Percentiles rank a stretch among this genome's conserved stretches.
Conservation (phyloP, 2,888 invertebrate species). For the Atrina japonica region DNA sequence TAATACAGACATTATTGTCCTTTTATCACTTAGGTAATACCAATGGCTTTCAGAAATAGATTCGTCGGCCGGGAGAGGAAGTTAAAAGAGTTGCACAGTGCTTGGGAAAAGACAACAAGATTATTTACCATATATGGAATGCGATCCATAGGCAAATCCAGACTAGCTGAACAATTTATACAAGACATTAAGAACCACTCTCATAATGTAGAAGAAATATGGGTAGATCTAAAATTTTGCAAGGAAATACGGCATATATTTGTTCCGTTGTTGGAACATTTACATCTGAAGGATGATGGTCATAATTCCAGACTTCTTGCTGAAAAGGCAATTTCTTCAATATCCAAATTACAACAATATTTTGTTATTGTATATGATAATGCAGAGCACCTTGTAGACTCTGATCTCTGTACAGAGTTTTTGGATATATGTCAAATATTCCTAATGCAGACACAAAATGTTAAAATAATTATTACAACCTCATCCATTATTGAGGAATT, state of each 20-base stretch:
- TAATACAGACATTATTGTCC: too few relatives aligned
- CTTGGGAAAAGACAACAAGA: neutral
- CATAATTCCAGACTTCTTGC: neutral
- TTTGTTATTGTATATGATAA: slow-evolving; percentile 57
- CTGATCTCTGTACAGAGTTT: slow-evolving; percentile 37
- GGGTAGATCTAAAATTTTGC: slow-evolving; percentile 1
- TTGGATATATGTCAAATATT: slow-evolving; percentile 31
- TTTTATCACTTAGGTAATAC: too few relatives aligned
- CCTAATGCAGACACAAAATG: slow-evolving; percentile 31
- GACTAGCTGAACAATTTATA: neutral
- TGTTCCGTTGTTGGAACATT: neutral
- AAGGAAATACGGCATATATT: neutral
- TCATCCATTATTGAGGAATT: slow-evolving; percentile 34
- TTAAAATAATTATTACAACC: slow-evolving; percentile 56
- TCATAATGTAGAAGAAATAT: neutral
- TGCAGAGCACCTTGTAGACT: slow-evolving; percentile 55
- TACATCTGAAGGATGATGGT: neutral
- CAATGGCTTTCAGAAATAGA: neutral
- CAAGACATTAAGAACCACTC: neutral
- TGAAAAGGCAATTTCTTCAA: neutral
- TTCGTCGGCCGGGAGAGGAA: neutral
- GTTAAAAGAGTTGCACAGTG: neutral
- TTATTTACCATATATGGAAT: neutral
- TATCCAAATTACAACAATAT: neutral
- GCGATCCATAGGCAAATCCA: neutral